Conservation (phyloP, 2,888 invertebrate genomes). For the Drosophila demipolita region DNA sequence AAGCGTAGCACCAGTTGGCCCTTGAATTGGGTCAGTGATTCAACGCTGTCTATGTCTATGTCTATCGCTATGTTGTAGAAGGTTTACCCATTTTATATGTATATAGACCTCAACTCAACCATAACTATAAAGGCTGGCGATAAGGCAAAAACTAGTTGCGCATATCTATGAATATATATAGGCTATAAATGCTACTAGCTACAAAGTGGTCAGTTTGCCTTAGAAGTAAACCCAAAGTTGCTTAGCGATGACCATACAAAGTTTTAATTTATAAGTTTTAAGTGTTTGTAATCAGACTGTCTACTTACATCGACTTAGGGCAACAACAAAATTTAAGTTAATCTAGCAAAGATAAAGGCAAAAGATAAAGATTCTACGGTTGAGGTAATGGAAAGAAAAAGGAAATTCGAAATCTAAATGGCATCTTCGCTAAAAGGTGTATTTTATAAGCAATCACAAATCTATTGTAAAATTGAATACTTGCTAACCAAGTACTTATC, state of each 20-base stretch:
- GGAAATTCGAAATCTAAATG: background rate
- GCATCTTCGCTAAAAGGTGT: background rate
- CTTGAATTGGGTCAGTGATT: slow-evolving; percentile 63
- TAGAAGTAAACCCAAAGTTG: slow-evolving; percentile 6
- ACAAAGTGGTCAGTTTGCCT: slow-evolving; percentile 30
- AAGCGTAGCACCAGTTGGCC: slow-evolving; percentile 37
- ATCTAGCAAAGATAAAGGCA: background rate
- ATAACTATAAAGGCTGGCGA: slow-evolving; percentile 54
- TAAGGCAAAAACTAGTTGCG: slow-evolving; percentile 48
- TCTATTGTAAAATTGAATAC: background rate
- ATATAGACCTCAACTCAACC: background rate
- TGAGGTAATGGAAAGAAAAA: background rate
- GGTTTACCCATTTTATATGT: slow-evolving; percentile 13
- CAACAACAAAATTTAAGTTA: background rate
- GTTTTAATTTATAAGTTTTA: slow-evolving; percentile 2
- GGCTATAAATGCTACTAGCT: background rate
- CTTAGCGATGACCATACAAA: slow-evolving; percentile 18
- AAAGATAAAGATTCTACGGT: background rate
- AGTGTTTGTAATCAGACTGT: slow-evolving; percentile 9
- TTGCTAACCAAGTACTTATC: slow-evolving; percentile 45
- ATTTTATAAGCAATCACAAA: background rate
- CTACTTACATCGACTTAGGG: slow-evolving; percentile 8
- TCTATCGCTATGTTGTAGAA: slow-evolving; percentile 2
- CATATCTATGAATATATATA: slow-evolving; percentile 30
- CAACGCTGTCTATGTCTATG: slow-evolving; percentile 32